Evolutionary conservation across 2,797 vertebrate species (phyloP).

Genomic region (Spatula versicolor): DNA sequence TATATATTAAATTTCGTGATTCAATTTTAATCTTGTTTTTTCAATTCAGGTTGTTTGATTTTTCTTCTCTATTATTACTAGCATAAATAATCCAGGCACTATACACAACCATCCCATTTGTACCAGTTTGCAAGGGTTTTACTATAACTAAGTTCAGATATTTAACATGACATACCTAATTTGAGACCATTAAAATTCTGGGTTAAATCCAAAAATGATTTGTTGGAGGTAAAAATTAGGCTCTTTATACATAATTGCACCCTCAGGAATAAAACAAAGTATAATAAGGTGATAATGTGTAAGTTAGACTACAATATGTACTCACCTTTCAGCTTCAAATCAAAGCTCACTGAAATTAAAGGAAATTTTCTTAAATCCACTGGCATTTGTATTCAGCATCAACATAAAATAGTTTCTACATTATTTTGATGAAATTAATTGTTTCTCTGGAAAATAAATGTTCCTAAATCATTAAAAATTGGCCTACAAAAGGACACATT

Average conservation of each 20-base stretch:
- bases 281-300: conserved; percentile 20
- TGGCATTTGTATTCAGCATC: neutral
- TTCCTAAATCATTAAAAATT: neutral
- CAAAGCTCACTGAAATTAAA: neutral
- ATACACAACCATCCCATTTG: neutral
- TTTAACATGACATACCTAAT: neutral
- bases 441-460: neutral
- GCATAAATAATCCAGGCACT: neutral
- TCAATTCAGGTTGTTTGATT: neutral
- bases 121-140: neutral
- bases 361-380: neutral
- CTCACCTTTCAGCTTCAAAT: neutral
- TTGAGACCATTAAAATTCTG: conserved; percentile 1
- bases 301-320: conserved; percentile 6
- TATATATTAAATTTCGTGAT: neutral
- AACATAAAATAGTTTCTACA: neutral
- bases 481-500: neutral
- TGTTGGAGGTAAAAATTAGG: neutral
- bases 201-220: conserved; percentile 32
- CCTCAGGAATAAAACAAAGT: conserved; percentile 13
- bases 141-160: neutral
- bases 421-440: neutral
- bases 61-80: neutral
- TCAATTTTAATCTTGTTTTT: neutral
- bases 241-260: neutral